phyloP scores from a whole-genome alignment of 2,113 vertebrate species.

The Bufo gargarizans region DNA sequence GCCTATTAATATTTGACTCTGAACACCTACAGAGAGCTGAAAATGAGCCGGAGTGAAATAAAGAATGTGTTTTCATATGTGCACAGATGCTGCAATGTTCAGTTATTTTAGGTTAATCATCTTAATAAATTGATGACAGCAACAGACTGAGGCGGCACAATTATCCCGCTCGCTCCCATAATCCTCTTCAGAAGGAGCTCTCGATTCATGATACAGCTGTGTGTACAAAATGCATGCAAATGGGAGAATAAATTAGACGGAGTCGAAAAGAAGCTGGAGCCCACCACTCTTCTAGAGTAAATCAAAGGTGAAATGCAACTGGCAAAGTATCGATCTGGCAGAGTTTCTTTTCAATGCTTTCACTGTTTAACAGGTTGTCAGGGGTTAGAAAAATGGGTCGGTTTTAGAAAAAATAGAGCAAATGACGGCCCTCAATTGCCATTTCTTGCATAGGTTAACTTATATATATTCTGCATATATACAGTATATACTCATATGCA shows the following conservation, averaged over 20 bases:
- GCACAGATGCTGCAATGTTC: conserved; percentile 54
- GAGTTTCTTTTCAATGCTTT: background rate
- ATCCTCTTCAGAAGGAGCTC: conserved; percentile 30
- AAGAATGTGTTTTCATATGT: conserved; percentile 50
- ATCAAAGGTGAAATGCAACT: conserved; percentile 32
- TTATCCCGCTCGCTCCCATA: conserved; percentile 33
- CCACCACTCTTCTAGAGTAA: background rate
- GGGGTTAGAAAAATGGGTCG: background rate
- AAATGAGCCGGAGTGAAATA: conserved; percentile 46
- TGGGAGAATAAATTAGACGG: conserved; percentile 34
- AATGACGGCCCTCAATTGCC: no score
- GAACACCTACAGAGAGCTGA: conserved; percentile 49
- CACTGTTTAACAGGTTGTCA: background rate
- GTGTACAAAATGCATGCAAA: conserved; percentile 34
- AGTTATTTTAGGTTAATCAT: conserved; percentile 57
- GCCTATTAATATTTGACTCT: conserved; percentile 46
- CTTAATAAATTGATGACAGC: conserved; percentile 54
- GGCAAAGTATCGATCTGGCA: background rate
- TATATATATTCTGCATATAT: no score
- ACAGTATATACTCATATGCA: no score
- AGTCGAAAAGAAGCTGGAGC: background rate
- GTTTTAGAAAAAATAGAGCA: no score
- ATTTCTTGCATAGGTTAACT: no score
- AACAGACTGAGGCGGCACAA: conserved; percentile 48
- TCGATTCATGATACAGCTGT: conserved; percentile 42